These are phyloP conservation scores for Pteronura brasiliensis DNA, from an alignment of 2,113 vertebrate genomes.

Conservation along the genomic window DNA sequence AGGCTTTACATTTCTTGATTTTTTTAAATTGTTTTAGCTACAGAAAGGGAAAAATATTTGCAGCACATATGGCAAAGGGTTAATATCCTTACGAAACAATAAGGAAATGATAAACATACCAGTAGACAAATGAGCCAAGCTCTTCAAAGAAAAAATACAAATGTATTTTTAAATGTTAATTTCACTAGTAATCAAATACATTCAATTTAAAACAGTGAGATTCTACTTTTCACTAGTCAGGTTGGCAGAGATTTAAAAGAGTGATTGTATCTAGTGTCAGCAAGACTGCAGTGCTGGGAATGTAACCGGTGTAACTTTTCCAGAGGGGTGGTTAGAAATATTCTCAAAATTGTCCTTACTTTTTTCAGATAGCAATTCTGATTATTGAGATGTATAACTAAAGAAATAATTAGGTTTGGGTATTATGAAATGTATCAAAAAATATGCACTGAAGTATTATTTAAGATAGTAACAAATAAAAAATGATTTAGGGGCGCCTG, in stretches of 20 bases:
- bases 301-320: not conserved
- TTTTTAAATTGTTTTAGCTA: not conserved
- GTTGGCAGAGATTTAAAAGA: not conserved
- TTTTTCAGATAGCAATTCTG: not conserved
- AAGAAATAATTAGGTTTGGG: not conserved
- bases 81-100: not conserved
- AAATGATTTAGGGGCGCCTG: constrained; percentile 6
- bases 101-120: not conserved
- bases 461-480: not conserved
- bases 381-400: constrained; percentile 2
- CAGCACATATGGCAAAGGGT: constrained; percentile 1
- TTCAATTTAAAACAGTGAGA: not conserved
- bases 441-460: not conserved
- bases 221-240: not conserved
- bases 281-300: not conserved
- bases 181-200: not conserved
- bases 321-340: not conserved
- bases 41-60: not conserved
- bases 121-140: not conserved
- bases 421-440: not conserved
- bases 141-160: not conserved
- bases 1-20: not conserved
- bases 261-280: not conserved
- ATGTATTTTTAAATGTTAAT: constrained; percentile 20
- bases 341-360: not conserved